These are phyloP conservation scores for Peucedramus taeniatus DNA, from an alignment of 2,113 vertebrate genomes.

Conservation along the genomic window DNA sequence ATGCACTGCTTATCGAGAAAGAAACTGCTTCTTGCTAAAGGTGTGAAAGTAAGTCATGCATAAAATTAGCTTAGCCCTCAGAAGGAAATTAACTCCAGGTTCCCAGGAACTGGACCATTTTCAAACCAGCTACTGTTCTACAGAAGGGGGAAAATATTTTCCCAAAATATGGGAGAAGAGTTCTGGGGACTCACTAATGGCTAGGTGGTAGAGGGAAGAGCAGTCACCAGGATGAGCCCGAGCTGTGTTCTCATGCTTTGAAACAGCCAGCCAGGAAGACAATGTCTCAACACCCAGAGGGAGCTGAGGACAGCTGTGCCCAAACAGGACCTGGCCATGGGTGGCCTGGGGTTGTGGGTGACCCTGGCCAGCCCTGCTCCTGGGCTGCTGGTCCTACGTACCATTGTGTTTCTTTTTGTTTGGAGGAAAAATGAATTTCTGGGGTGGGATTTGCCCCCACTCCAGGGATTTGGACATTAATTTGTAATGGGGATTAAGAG, in stretches of 20 bases:
- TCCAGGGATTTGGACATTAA: conserved; percentile 41
- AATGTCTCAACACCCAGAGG: rapidly evolving
- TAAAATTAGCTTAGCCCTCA: conserved; percentile 39
- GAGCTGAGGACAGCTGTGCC: background rate
- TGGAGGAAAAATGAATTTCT: conserved; percentile 26
- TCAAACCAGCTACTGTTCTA: background rate
- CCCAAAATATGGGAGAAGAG: background rate
- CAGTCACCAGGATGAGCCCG: rapidly evolving
- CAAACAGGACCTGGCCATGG: rapidly evolving
- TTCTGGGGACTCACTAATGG: background rate
- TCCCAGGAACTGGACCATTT: background rate
- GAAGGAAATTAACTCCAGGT: background rate
- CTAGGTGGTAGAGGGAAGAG: background rate
- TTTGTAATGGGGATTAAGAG: conserved; percentile 59
- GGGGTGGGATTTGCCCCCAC: conserved; percentile 33
- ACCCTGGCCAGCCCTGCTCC: background rate
- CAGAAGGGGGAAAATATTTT: background rate
- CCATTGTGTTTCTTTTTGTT: background rate
- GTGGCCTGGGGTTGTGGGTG: background rate
- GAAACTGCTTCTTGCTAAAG: conserved; percentile 9
- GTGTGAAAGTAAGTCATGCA: conserved; percentile 18
- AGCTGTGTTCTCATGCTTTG: background rate
- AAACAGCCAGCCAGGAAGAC: background rate
- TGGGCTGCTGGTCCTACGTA: rapidly evolving
- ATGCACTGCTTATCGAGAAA: background rate